Evolutionary conservation across 2,888 invertebrate genomes (phyloP).

Genomic region (Tachina lurida): DNA sequence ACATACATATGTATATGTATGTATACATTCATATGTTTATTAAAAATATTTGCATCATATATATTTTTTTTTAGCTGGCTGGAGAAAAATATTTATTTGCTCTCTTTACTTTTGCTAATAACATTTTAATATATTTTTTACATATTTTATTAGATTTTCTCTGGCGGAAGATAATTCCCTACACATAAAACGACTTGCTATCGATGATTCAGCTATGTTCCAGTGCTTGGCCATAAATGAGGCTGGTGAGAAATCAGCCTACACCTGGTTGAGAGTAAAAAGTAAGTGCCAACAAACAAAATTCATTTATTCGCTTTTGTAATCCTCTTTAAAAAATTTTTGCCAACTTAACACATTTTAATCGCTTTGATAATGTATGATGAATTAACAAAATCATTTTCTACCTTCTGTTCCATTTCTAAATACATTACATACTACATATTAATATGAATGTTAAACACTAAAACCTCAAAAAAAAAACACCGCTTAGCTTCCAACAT

Average conservation of each 20-base stretch:
- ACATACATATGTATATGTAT: not conserved
- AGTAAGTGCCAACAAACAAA: constrained; percentile 87
- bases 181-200: constrained; percentile 89
- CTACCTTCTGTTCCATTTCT: constrained; percentile 35
- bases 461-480: constrained; percentile 11
- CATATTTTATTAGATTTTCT: constrained; percentile 85
- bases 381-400: constrained; percentile 43
- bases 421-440: too few relatives aligned
- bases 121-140: constrained; percentile 81
- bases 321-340: not conserved
- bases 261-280: constrained; percentile 96
- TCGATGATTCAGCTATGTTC: constrained; percentile 96
- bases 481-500: constrained; percentile 51
- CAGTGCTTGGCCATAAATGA: constrained; percentile 96
- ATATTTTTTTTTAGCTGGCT: too few relatives aligned
- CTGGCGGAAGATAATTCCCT: constrained; percentile 92
- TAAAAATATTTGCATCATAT: too few relatives aligned
- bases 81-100: too few relatives aligned
- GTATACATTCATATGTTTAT: not conserved
- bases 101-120: not conserved
- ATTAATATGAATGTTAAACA: constrained; percentile 27
- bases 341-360: constrained; percentile 25
- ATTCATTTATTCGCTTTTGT: not conserved
- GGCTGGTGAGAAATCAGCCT: constrained; percentile 94
- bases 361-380: constrained; percentile 35